These are phyloP conservation scores for Xenus cinereus DNA, from an alignment of 2,113 vertebrate species.

Conservation along the genomic window DNA sequence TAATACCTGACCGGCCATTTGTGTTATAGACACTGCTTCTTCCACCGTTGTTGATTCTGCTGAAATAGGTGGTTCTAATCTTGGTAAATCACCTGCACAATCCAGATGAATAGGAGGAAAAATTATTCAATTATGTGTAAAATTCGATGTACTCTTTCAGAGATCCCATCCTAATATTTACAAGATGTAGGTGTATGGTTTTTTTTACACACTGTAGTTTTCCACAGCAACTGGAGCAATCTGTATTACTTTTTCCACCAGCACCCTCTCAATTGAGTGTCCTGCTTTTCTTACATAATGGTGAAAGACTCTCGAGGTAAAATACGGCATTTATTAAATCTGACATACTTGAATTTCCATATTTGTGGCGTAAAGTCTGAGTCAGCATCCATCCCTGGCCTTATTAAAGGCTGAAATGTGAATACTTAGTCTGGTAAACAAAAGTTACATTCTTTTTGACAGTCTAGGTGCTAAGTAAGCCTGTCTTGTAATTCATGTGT, in stretches of 20 bases:
- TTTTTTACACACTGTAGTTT: not conserved
- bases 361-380: not conserved
- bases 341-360: not conserved
- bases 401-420: not conserved
- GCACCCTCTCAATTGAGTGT: not conserved
- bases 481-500: not conserved
- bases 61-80: not conserved
- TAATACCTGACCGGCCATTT: not conserved
- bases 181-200: not conserved
- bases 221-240: not conserved
- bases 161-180: not conserved
- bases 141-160: not conserved
- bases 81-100: not conserved
- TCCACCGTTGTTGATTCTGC: not conserved
- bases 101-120: not conserved
- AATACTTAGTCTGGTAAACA: not conserved
- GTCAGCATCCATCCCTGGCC: not conserved
- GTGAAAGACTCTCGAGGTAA: not conserved
- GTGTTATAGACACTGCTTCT: rapidly evolving
- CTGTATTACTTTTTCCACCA: not conserved
- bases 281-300: not conserved
- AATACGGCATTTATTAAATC: not conserved
- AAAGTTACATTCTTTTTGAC: not conserved
- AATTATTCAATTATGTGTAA: not conserved
- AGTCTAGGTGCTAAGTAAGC: not conserved